Evolutionary conservation across 2,113 vertebrate species (phyloP), one percentile per base, ranked within the genome.

Genomic region (Calyptomena viridis): DNA sequence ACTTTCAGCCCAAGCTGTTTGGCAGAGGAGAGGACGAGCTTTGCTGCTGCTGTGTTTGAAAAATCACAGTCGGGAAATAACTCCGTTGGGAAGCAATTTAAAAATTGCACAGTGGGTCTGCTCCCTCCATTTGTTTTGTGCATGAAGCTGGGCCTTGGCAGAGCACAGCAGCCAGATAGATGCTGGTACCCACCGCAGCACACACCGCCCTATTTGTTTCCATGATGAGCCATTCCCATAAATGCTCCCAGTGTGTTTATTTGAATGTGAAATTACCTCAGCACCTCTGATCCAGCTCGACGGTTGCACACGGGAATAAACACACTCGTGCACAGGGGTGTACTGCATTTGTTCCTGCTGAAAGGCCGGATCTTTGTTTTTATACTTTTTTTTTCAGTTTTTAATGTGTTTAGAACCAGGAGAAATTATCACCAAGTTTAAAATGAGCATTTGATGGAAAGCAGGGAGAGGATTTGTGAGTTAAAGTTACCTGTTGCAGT

Each of bases 191-290:
- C 39, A 9, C 37, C 18, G 2, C 72, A 5, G 77, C 78, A 63
- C 74, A 11, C 8, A 0, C 7, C 1, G 68, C 72, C 72, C 46
- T 42, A 11, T 87, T 94, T 89, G 79, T 94, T 95, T 72, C 86
- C 18, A 15, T 81, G 84, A 95, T 76, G 40, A 84, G 87, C 49
- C 50, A 8, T 87, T 88, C 56, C 11, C 5, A 86, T 82, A 93
- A 95, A 93, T 4, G 69, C 73, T 78, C 11, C 15, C 76, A 28
- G 3, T 18, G 62, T 83, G 67, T 95, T 95, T 84, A 79, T 90
- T 95, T 96, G 67, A 78, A 91, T 76, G 87, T 79, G 90, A 91
- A 97, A 94, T 94, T 89, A 40, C 62, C 55, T 93, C 74, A 27
- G 2, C 46, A 25, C 64, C 64, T 89, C 53, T 30, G 56, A 87